phyloP scores from a whole-genome alignment of 2,888 invertebrate species.

The Sepioteuthis lessoniana region DNA sequence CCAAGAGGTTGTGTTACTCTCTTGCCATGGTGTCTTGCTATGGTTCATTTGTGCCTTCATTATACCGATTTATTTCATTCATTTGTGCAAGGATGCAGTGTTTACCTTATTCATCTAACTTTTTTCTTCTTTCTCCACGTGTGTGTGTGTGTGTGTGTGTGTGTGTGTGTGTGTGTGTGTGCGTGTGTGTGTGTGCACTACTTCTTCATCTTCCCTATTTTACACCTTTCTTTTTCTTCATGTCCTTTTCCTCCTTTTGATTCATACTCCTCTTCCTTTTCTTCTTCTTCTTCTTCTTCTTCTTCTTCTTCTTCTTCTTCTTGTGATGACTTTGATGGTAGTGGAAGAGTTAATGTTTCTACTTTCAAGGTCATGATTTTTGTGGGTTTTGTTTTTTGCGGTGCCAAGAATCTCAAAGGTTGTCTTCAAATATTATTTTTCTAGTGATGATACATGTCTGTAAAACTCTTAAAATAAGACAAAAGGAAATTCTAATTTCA shows the following conservation, averaged over 20 bases:
- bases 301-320: too few relatives aligned
- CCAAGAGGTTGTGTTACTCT: background rate
- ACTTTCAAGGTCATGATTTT: background rate
- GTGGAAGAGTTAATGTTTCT: background rate
- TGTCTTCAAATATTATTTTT: background rate
- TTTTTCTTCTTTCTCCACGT: too few relatives aligned
- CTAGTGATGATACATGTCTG: background rate
- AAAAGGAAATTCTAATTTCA: background rate
- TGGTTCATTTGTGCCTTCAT: conserved; percentile 11
- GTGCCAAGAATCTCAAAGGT: background rate
- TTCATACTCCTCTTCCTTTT: too few relatives aligned
- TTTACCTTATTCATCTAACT: background rate
- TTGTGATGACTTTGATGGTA: background rate
- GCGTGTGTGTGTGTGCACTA: too few relatives aligned
- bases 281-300: too few relatives aligned
- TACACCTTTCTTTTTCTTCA: too few relatives aligned
- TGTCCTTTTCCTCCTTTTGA: too few relatives aligned
- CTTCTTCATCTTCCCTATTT: too few relatives aligned
- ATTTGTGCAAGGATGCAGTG: background rate
- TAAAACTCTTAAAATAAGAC: background rate
- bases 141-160: too few relatives aligned
- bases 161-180: too few relatives aligned
- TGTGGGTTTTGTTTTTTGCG: background rate
- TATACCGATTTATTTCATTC: background rate
- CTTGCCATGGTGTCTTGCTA: background rate